Percentiles rank a stretch among this genome's conserved stretches.
phyloP scores from a whole-genome alignment of 2,888 invertebrate species.

The Cephus rjabovi region DNA sequence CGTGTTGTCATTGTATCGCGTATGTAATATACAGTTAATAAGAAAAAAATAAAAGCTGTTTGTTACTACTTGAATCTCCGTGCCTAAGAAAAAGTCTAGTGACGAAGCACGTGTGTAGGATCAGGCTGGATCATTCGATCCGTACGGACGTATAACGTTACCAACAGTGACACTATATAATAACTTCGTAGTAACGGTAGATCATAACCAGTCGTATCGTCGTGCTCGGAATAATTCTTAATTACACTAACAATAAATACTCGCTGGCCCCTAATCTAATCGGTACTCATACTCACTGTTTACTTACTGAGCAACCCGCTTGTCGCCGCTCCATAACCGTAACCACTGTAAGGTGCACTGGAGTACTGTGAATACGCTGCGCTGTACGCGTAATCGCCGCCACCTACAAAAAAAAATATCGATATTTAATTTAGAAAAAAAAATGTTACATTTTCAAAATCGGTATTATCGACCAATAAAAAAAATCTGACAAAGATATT shows the following conservation, averaged over 20 bases:
- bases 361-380: slow-evolving; percentile 83
- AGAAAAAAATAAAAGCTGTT: slow-evolving; percentile 29
- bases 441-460: neutral
- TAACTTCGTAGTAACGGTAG: neutral
- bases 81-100: slow-evolving; percentile 6
- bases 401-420: slow-evolving; percentile 64
- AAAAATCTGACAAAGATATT: neutral
- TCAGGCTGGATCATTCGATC: neutral
- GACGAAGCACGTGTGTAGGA: neutral
- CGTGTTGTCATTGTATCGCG: slow-evolving; percentile 30
- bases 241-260: neutral
- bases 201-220: neutral
- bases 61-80: slow-evolving; percentile 27
- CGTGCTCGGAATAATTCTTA: neutral
- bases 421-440: neutral
- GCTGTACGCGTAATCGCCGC: slow-evolving; percentile 79
- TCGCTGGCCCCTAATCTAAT: slow-evolving; percentile 54
- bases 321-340: slow-evolving; percentile 75
- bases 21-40: slow-evolving; percentile 19
- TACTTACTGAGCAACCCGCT: slow-evolving; percentile 79
- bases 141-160: neutral
- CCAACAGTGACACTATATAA: neutral
- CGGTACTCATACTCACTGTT: slow-evolving; percentile 73
- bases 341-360: slow-evolving; percentile 77
- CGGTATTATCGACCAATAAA: neutral